Evolutionary conservation across 2,888 invertebrate genomes (phyloP).

Genomic region (Pseudanteris insignis): DNA sequence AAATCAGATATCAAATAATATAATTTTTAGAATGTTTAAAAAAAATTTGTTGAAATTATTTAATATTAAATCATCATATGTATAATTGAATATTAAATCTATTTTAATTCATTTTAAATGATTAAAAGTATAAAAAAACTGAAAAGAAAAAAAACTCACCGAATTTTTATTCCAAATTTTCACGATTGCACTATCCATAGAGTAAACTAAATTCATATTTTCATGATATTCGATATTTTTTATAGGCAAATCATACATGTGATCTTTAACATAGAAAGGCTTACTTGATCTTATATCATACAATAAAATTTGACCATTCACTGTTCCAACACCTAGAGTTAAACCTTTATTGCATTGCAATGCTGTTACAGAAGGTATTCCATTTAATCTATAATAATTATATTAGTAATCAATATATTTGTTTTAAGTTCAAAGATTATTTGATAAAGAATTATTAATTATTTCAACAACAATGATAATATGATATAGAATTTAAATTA

Average conservation of each 20-base stretch:
- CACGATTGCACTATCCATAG: conserved; percentile 87
- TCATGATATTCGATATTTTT: conserved; percentile 87
- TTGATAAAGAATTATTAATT: too few relatives aligned
- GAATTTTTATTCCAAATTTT: conserved; percentile 92
- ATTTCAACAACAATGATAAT: too few relatives aligned
- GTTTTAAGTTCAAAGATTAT: too few relatives aligned
- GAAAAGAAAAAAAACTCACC: conserved; percentile 68
- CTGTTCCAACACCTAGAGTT: conserved; percentile 89
- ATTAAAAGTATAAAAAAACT: too few relatives aligned
- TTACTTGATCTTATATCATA: conserved; percentile 94
- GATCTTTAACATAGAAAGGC: conserved; percentile 91
- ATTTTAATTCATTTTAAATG: conserved; percentile 17
- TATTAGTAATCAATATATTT: too few relatives aligned
- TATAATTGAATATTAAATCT: conserved; percentile 1
- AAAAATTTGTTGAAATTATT: too few relatives aligned
- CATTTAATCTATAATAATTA: conserved; percentile 71
- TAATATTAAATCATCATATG: too few relatives aligned
- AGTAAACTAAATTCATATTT: conserved; percentile 82
- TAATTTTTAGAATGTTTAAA: too few relatives aligned
- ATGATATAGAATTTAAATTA: too few relatives aligned
- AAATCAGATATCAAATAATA: too few relatives aligned
- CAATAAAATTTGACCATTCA: conserved; percentile 90
- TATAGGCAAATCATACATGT: conserved; percentile 92
- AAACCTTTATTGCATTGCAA: conserved; percentile 80
- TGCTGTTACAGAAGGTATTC: conserved; percentile 80